Percentiles rank a stretch among this genome's conserved stretches.
phyloP scores from a whole-genome alignment of 23 tunicate species.

The Oikopleura albicans region DNA sequence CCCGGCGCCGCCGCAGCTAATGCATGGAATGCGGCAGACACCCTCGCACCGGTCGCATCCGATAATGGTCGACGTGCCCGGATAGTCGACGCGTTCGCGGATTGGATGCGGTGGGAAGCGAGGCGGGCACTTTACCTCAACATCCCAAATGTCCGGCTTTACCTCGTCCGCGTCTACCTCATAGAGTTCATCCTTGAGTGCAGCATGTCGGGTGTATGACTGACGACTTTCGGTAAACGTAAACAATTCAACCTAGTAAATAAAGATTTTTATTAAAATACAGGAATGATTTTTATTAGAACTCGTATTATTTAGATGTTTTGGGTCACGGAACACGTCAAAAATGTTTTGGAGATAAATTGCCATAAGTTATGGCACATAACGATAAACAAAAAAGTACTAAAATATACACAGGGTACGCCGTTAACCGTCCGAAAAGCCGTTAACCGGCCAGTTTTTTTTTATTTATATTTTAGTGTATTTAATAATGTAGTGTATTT shows the following conservation, averaged over 20 bases:
- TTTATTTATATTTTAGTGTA: too few relatives aligned
- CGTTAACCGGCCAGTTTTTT: too few relatives aligned
- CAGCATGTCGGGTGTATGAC: not conserved
- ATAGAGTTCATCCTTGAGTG: not conserved
- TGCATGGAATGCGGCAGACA: not conserved
- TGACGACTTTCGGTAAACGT: conserved; percentile 5
- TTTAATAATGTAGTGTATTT: too few relatives aligned
- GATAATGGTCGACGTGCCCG: not conserved
- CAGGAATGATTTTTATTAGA: too few relatives aligned
- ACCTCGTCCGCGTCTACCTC: not conserved
- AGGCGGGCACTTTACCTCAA: not conserved
- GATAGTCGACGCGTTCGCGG: not conserved
- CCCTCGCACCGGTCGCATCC: conserved; percentile 11
- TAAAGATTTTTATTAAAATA: too few relatives aligned
- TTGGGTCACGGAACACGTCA: too few relatives aligned
- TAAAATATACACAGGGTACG: too few relatives aligned
- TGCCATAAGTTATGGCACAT: too few relatives aligned
- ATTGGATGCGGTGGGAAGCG: not conserved
- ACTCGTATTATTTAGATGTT: too few relatives aligned
- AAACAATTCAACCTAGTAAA: conserved; percentile 1
- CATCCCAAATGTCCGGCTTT: not conserved
- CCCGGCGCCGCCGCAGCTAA: not conserved
- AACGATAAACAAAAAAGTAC: too few relatives aligned
- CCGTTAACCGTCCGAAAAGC: too few relatives aligned
- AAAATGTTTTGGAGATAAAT: too few relatives aligned